Evolutionary conservation across 2,797 vertebrate species (phyloP).

Genomic region (Phoxinus dragarum): DNA sequence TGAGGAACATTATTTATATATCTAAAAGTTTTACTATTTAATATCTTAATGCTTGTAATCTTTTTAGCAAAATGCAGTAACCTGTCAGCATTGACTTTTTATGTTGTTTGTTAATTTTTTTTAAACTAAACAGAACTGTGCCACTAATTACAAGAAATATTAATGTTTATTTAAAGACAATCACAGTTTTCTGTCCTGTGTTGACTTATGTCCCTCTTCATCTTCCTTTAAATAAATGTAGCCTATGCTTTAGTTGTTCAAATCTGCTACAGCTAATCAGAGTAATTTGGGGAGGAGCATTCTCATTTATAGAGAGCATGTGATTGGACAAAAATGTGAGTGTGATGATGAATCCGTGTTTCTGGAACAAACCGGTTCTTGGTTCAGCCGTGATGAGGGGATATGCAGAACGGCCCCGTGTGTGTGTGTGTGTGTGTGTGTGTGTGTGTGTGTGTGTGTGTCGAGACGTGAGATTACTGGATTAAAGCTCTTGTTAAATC

Average conservation of each 20-base stretch:
- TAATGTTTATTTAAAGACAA: not conserved
- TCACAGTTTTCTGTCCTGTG: not conserved
- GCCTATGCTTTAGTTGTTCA: not conserved
- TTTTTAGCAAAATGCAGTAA: not conserved
- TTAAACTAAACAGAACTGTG: no score
- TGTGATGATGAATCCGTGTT: not conserved
- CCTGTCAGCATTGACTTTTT: not conserved
- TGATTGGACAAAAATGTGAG: not conserved
- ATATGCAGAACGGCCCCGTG: not conserved
- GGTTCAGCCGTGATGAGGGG: not conserved
- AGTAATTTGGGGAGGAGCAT: not conserved
- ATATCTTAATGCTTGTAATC: not conserved
- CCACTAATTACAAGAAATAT: not conserved
- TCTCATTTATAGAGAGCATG: not conserved
- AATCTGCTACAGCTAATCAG: not conserved
- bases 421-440: not conserved
- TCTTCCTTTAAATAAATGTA: not conserved
- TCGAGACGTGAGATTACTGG: slow-evolving; percentile 33
- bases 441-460: not conserved
- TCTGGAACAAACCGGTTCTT: not conserved
- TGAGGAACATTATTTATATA: not conserved
- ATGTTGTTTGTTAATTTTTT: not conserved
- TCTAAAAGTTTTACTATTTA: not conserved
- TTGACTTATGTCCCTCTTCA: not conserved
- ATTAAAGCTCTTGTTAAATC: slow-evolving; percentile 74